Percentiles rank a stretch among this genome's conserved stretches.
Conservation (phyloP, 2,113 vertebrate genomes). For the Rhinopomastus cyanomelas region DNA sequence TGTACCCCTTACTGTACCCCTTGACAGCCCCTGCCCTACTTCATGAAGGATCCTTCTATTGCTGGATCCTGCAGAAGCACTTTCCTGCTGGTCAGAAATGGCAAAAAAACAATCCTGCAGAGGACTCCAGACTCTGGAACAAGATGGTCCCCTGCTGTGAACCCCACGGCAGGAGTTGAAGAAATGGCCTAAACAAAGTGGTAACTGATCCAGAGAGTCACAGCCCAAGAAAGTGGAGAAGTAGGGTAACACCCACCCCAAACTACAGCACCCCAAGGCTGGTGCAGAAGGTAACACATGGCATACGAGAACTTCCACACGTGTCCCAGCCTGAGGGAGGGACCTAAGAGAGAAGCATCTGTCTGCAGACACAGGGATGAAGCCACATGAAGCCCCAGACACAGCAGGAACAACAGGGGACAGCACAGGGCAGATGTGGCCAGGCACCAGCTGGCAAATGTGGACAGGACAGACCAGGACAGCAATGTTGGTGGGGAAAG, state of each 20-base stretch:
- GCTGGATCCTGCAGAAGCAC: not conserved
- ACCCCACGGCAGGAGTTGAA: not conserved
- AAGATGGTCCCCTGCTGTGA: fast-evolving
- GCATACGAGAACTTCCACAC: not conserved
- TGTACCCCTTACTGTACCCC: too few species aligned
- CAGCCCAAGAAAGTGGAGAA: not conserved
- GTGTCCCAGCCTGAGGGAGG: fast-evolving
- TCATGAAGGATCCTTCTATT: not conserved
- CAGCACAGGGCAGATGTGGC: not conserved
- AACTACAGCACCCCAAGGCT: not conserved
- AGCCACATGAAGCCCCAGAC: not conserved
- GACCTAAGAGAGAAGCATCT: not conserved
- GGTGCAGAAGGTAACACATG: not conserved
- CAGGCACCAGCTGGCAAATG: not conserved
- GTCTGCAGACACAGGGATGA: not conserved
- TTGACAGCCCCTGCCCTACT: not conserved
- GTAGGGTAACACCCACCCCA: not conserved
- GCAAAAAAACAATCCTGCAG: not conserved
- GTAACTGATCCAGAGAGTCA: not conserved
- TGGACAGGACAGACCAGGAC: not conserved
- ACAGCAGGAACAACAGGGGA: not conserved
- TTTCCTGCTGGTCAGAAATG: not conserved
- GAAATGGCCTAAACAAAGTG: not conserved
- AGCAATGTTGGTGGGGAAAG: not conserved
- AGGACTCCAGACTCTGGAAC: not conserved